phyloP scores from a whole-genome alignment of 2,888 invertebrate genomes.

The Limnephilus auricula region DNA sequence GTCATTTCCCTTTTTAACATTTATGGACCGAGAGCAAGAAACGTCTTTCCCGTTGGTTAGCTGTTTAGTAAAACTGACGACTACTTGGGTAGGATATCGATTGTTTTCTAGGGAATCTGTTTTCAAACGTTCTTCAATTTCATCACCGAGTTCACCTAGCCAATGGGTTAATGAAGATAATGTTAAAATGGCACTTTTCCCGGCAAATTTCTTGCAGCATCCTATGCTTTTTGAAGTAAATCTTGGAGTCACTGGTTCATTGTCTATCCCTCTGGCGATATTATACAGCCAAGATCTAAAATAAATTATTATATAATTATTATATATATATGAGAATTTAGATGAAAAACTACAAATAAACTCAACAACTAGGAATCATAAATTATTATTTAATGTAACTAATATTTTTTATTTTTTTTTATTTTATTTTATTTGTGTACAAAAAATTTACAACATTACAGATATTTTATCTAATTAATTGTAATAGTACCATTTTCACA shows the following conservation, averaged over 20 bases:
- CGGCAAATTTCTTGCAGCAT: constrained; percentile 96
- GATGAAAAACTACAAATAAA: background rate
- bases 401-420: no score
- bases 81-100: constrained; percentile 87
- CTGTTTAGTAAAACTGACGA: constrained; percentile 83
- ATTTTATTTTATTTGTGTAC: no score
- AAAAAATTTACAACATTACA: no score
- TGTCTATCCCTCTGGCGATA: constrained; percentile 91
- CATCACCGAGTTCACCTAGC: constrained; percentile 88
- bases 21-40: constrained; percentile 81
- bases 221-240: constrained; percentile 95
- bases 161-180: constrained; percentile 85
- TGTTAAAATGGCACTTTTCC: constrained; percentile 84
- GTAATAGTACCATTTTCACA: no score
- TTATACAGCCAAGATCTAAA: constrained; percentile 89
- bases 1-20: constrained; percentile 73
- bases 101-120: constrained; percentile 90
- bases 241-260: constrained; percentile 90
- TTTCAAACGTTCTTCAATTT: constrained; percentile 89
- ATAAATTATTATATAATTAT: constrained; percentile 42
- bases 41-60: constrained; percentile 77
- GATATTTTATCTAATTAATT: no score
- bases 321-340: background rate
- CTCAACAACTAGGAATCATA: background rate
- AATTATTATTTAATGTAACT: no score